These are phyloP conservation scores for Mus minutoides DNA, from an alignment of 2,797 vertebrate genomes.

Conservation along the genomic window DNA sequence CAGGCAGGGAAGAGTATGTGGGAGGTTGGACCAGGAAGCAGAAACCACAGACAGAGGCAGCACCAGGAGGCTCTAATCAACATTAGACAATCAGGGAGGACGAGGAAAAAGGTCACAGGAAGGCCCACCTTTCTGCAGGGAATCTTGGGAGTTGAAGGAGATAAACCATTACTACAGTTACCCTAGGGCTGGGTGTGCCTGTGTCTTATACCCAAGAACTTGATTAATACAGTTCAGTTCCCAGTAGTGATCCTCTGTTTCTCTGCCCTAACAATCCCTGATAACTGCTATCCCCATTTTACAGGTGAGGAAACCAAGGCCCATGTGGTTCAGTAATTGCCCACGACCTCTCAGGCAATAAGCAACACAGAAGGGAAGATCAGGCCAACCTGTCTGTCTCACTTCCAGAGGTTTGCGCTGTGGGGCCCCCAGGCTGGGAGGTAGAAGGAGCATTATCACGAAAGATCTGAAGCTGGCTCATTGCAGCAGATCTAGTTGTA, in stretches of 20 bases:
- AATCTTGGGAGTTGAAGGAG: background rate
- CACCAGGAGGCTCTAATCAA: background rate
- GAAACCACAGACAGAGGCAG: background rate
- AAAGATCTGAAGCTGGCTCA: background rate
- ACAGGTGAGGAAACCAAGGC: constrained; percentile 17
- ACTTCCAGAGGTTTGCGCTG: background rate
- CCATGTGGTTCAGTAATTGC: background rate
- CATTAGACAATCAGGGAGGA: background rate
- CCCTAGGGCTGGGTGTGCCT: background rate
- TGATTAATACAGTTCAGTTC: background rate
- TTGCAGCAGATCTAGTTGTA: background rate
- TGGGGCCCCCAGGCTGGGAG: background rate
- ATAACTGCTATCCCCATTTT: background rate
- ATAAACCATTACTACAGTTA: background rate
- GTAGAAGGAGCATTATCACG: background rate
- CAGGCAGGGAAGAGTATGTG: background rate
- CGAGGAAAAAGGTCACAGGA: background rate
- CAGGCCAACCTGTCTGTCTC: background rate
- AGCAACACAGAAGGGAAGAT: constrained; percentile 8
- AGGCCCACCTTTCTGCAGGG: background rate
- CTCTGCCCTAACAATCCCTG: background rate
- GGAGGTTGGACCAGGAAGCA: background rate
- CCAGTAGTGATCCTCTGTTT: background rate
- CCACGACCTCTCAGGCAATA: constrained; percentile 15
- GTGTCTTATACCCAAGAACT: background rate